Percentiles rank a stretch among this genome's conserved stretches.
These are phyloP conservation scores for Andricus grossulariae DNA, from an alignment of 1,140 invertebrate species.

Conservation along the genomic window DNA sequence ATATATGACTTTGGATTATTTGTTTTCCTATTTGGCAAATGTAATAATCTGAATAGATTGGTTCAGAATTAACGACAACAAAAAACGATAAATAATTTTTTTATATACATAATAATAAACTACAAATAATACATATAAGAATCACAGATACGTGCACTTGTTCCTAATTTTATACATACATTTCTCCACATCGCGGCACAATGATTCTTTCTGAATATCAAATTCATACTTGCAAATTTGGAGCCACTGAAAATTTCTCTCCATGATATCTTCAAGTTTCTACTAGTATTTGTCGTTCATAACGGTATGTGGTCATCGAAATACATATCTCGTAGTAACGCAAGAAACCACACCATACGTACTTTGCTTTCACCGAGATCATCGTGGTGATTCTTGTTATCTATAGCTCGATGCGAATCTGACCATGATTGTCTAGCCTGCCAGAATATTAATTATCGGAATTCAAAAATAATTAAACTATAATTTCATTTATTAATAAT, in stretches of 20 bases:
- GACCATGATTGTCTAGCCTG: neutral
- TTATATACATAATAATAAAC: neutral
- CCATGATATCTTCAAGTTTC: neutral
- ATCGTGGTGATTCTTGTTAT: neutral
- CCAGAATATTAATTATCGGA: slow-evolving; percentile 1
- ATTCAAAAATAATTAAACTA: neutral
- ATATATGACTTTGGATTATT: too few relatives aligned
- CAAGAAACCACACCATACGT: neutral
- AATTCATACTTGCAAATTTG: neutral
- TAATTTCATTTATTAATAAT: neutral
- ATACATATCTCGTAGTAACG: neutral
- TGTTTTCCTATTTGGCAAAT: too few relatives aligned
- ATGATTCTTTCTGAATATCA: neutral
- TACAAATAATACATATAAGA: neutral
- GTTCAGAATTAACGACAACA: too few relatives aligned
- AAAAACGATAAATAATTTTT: too few relatives aligned
- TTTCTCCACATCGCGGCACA: neutral
- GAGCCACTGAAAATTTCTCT: neutral
- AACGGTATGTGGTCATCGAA: slow-evolving; percentile 8
- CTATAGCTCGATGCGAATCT: slow-evolving; percentile 7
- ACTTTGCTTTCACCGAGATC: slow-evolving; percentile 18
- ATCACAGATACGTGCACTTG: neutral
- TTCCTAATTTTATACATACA: neutral
- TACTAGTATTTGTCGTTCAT: neutral
- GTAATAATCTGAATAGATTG: too few relatives aligned